Percentiles rank a stretch among this genome's conserved stretches.
Conservation (phyloP, 2,113 vertebrate species). For the Tragulus kanchil region DNA sequence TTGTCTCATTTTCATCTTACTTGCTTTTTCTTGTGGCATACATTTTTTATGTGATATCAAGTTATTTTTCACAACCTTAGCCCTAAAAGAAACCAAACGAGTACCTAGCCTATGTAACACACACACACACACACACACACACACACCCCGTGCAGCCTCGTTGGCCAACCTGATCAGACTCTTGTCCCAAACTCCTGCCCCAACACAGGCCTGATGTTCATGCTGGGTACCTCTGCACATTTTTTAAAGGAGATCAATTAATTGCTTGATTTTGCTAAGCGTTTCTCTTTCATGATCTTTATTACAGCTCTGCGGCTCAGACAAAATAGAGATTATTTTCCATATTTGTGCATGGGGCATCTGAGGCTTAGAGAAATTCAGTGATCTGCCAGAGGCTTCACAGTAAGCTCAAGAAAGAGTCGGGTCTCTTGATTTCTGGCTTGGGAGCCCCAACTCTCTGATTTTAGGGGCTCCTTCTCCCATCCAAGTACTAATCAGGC, state of each 20-base stretch:
- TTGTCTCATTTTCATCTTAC: constrained; percentile 38
- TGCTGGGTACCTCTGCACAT: not conserved
- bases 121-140: not conserved
- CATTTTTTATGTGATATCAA: not conserved
- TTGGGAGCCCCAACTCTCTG: not conserved
- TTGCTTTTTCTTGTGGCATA: not conserved
- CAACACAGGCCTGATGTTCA: not conserved
- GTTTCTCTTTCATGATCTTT: constrained; percentile 8
- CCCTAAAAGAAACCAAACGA: constrained; percentile 33
- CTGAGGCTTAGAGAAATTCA: constrained; percentile 16
- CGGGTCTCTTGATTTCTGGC: not conserved
- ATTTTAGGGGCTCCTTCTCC: not conserved
- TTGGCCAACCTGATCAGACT: not conserved
- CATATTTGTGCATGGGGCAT: constrained; percentile 13
- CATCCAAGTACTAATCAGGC: no score
- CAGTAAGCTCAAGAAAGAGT: not conserved
- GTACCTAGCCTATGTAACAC: not conserved
- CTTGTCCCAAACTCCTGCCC: not conserved
- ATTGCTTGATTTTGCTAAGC: constrained; percentile 10
- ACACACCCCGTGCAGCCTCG: not conserved
- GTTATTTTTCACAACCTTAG: constrained; percentile 35
- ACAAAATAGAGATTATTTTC: constrained; percentile 26
- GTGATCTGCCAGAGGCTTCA: not conserved
- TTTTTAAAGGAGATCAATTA: constrained; percentile 20
- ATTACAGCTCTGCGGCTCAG: not conserved